Conservation (phyloP, 2,888 invertebrate species). For the Amphipoea oculea region DNA sequence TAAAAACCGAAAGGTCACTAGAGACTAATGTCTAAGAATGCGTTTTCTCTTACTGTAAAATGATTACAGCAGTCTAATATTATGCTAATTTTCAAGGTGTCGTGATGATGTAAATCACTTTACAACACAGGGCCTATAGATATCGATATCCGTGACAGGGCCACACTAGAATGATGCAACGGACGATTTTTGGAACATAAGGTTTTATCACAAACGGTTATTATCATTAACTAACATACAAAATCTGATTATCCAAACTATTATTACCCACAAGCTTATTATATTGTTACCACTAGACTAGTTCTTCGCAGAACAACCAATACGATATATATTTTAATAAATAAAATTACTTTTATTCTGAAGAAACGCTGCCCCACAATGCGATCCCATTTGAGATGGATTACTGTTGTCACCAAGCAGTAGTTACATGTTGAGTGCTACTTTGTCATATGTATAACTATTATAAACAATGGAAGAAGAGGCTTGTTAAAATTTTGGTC, state of each 20-base stretch:
- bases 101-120: background rate
- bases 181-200: background rate
- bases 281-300: background rate
- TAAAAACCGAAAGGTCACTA: background rate
- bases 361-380: background rate
- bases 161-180: background rate
- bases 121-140: background rate
- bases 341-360: background rate
- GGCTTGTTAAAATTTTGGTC: background rate
- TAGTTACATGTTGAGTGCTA: background rate
- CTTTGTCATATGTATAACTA: background rate
- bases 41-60: background rate
- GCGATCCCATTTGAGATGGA: no score
- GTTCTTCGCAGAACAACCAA: background rate
- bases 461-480: background rate
- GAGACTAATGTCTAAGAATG: background rate
- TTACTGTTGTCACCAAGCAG: background rate
- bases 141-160: no score
- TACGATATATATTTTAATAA: background rate
- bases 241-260: background rate
- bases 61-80: background rate
- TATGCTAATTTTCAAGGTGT: background rate
- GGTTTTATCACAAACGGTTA: background rate
- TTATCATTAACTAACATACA: background rate
- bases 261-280: background rate